These are phyloP conservation scores for Drosophila pseudoananassae DNA, from an alignment of 1,140 invertebrate genomes.

Conservation along the genomic window DNA sequence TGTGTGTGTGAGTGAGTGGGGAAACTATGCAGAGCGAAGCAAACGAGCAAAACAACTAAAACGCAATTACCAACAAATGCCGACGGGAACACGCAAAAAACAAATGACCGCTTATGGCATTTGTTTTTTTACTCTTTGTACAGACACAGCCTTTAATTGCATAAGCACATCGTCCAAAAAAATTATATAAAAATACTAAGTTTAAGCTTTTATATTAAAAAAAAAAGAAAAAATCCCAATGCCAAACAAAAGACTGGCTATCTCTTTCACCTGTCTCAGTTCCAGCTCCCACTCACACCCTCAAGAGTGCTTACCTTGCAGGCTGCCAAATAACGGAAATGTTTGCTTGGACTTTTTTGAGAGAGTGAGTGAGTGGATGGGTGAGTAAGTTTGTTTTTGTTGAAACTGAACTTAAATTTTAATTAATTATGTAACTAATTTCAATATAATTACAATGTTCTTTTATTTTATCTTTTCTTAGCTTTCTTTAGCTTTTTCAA, in stretches of 20 bases:
- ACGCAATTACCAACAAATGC: slow-evolving; percentile 50
- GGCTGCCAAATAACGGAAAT: no score
- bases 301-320: no score
- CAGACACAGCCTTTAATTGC: slow-evolving; percentile 14
- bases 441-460: neutral
- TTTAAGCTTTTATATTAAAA: slow-evolving; percentile 4
- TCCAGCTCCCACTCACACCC: neutral
- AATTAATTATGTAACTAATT: neutral
- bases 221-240: slow-evolving; percentile 4
- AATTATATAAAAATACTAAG: slow-evolving; percentile 13
- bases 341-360: no score
- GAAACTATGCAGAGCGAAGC: slow-evolving; percentile 66
- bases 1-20: slow-evolving; percentile 6
- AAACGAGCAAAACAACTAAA: slow-evolving; percentile 80
- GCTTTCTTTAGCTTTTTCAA: neutral
- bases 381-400: neutral
- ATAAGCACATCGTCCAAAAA: slow-evolving; percentile 18
- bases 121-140: slow-evolving; percentile 27
- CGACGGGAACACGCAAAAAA: slow-evolving; percentile 21
- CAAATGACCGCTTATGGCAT: slow-evolving; percentile 10
- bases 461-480: no score
- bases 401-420: neutral
- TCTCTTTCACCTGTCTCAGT: neutral
- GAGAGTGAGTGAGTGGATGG: no score
- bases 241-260: neutral